These are phyloP conservation scores for Echeneis naucrates DNA, from an alignment of 2,797 vertebrate genomes.

Conservation along the genomic window DNA sequence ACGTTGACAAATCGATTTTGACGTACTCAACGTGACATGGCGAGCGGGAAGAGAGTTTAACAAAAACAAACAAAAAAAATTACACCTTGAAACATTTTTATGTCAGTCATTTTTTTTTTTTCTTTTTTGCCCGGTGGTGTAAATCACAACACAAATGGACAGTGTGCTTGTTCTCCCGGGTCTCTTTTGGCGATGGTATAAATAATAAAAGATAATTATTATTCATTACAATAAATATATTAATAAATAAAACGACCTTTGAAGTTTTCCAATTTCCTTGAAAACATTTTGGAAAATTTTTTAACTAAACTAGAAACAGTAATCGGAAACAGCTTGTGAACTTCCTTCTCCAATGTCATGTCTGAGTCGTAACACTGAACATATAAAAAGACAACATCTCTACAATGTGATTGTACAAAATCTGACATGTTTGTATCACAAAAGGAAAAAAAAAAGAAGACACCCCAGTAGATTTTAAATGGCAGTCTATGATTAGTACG, in stretches of 20 bases:
- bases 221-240: constrained; percentile 84
- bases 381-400: constrained; percentile 13
- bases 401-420: constrained; percentile 27
- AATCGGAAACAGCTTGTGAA: constrained; percentile 51
- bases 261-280: constrained; percentile 42
- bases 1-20: constrained; percentile 20
- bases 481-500: constrained; percentile 48
- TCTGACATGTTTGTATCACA: constrained; percentile 9
- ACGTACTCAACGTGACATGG: not conserved
- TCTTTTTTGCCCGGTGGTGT: constrained; percentile 36
- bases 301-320: constrained; percentile 20
- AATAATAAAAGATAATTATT: constrained; percentile 79
- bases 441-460: not conserved
- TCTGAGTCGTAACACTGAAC: constrained; percentile 62
- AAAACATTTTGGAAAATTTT: constrained; percentile 45
- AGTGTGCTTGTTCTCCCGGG: constrained; percentile 39
- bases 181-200: constrained; percentile 72
- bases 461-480: constrained; percentile 26
- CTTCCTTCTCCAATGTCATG: constrained; percentile 39
- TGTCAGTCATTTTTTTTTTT: constrained; percentile 64
- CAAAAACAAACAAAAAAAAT: constrained; percentile 13
- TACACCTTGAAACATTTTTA: constrained; percentile 37
- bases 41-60: constrained; percentile 7
- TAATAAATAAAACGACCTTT: constrained; percentile 83
- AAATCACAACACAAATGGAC: constrained; percentile 26